phyloP scores from a whole-genome alignment of 2,888 invertebrate species.

The Agonopterix arenella region DNA sequence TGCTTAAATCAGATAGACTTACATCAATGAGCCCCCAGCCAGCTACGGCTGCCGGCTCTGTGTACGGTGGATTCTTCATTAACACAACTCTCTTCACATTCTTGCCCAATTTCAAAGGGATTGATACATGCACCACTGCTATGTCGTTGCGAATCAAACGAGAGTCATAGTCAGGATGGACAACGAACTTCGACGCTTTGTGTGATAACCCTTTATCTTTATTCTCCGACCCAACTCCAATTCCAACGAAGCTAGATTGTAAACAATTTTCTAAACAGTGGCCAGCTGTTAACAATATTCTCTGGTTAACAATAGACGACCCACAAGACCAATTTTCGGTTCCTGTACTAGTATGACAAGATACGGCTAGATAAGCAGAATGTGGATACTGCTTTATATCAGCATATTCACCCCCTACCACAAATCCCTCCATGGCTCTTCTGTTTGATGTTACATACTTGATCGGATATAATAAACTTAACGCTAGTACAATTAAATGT shows the following conservation, averaged over 20 bases:
- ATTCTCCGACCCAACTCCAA: background rate
- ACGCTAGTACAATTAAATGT: no score
- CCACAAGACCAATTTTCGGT: constrained; percentile 21
- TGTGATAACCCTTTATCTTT: background rate
- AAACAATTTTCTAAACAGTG: constrained; percentile 24
- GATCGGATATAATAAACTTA: no score
- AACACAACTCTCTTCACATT: constrained; percentile 18
- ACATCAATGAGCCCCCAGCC: constrained; percentile 27
- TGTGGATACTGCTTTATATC: constrained; percentile 18
- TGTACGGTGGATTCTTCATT: constrained; percentile 13
- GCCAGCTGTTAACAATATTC: constrained; percentile 28
- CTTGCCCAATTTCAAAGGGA: constrained; percentile 6
- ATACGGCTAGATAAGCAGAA: constrained; percentile 16
- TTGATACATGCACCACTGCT: constrained; percentile 13
- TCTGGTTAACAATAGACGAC: constrained; percentile 30
- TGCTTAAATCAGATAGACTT: constrained; percentile 8
- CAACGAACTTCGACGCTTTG: background rate
- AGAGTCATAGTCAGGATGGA: constrained; percentile 10
- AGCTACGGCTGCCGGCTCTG: constrained; percentile 14
- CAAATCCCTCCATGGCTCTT: constrained; percentile 13
- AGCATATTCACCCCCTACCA: constrained; percentile 18
- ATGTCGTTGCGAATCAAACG: constrained; percentile 9
- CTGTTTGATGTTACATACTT: no score
- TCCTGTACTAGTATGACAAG: constrained; percentile 2
- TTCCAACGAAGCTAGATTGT: background rate